Conservation (phyloP, 2,797 vertebrate genomes). For the Pitangus sulphuratus region DNA sequence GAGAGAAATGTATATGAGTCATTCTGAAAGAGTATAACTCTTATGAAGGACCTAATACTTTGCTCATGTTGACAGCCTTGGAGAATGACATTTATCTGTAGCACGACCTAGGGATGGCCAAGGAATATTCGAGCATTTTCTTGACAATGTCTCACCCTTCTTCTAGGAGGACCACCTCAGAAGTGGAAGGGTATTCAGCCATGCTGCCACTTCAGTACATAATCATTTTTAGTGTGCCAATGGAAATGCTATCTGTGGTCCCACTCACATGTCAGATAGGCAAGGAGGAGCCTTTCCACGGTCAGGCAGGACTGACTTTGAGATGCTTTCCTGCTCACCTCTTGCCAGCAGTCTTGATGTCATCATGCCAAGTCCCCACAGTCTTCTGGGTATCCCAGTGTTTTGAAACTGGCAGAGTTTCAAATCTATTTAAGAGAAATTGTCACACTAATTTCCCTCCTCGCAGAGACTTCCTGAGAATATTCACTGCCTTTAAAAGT, state of each 20-base stretch:
- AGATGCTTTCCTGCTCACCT: not conserved
- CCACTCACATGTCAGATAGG: not conserved
- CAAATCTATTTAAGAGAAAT: not conserved
- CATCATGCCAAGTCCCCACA: not conserved
- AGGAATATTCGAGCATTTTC: not conserved
- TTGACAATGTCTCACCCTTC: not conserved
- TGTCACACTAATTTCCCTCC: not conserved
- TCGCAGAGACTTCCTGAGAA: not conserved
- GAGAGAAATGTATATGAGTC: slow-evolving; percentile 17
- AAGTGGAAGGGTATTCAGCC: not conserved
- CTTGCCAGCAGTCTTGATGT: not conserved
- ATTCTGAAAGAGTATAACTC: not conserved
- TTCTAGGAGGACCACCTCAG: not conserved
- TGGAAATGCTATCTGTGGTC: not conserved
- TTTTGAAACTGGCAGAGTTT: not conserved
- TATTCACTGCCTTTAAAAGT: not conserved
- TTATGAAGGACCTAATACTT: not conserved
- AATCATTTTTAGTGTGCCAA: not conserved
- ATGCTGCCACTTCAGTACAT: not conserved
- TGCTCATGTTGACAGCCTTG: not conserved
- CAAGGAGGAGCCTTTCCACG: not conserved
- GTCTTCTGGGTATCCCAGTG: not conserved
- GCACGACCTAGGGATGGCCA: not conserved
- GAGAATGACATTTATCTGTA: slow-evolving; percentile 21
- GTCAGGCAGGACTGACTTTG: not conserved